These are phyloP conservation scores for Thrips palmi DNA, from an alignment of 1,140 invertebrate species.

Conservation along the genomic window DNA sequence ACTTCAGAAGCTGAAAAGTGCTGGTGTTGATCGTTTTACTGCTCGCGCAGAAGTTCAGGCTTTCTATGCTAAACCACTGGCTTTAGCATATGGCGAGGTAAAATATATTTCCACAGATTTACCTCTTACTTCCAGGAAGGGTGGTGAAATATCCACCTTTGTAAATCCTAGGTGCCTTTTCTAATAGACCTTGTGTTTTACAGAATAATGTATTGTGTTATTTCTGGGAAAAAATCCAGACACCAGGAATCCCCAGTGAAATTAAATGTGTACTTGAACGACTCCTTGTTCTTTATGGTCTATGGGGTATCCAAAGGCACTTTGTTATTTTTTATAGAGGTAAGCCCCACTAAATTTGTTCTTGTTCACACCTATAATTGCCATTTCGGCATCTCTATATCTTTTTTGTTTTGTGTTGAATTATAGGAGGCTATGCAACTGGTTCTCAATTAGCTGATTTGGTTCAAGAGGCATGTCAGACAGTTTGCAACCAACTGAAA, in stretches of 20 bases:
- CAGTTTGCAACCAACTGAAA: conserved; percentile 50
- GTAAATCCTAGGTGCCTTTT: conserved; percentile 6
- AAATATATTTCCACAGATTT: conserved; percentile 9
- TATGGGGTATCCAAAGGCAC: conserved; percentile 38
- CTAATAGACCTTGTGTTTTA: conserved; percentile 14
- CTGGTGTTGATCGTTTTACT: conserved; percentile 45
- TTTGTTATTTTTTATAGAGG: conserved; percentile 25
- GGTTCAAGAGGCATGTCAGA: conserved; percentile 41
- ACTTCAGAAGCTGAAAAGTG: conserved; percentile 31
- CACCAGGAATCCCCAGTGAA: conserved; percentile 16
- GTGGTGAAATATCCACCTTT: conserved; percentile 9
- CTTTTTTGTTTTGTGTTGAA: background rate
- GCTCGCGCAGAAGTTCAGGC: conserved; percentile 67
- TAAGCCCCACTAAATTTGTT: conserved; percentile 11
- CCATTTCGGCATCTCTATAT: background rate
- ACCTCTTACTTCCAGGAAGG: conserved; percentile 8
- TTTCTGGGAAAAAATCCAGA: conserved; percentile 32
- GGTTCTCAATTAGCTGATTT: conserved; percentile 26
- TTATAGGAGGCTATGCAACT: conserved; percentile 14
- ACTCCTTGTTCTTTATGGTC: conserved; percentile 43
- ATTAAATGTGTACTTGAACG: conserved; percentile 35
- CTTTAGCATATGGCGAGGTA: conserved; percentile 57
- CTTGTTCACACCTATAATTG: background rate
- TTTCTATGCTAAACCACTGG: conserved; percentile 53
- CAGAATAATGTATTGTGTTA: conserved; percentile 42